Conservation (phyloP, 2,113 vertebrate genomes). For the Lynx canadensis region DNA sequence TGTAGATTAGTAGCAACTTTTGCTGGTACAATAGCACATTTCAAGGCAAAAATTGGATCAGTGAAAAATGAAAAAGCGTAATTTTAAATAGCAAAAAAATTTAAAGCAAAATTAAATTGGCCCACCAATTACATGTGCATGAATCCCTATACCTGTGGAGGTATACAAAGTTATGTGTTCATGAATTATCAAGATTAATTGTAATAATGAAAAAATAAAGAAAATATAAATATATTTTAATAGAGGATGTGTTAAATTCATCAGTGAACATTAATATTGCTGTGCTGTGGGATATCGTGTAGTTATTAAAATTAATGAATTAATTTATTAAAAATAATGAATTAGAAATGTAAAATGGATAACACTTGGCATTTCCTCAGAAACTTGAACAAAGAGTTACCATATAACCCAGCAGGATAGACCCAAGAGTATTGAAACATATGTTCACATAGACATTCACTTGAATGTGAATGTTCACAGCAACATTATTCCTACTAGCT, state of each 20-base stretch:
- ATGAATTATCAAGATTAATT: conserved; percentile 27
- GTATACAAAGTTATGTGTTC: background rate
- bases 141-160: background rate
- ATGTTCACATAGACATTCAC: background rate
- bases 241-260: background rate
- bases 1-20: background rate
- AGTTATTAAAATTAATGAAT: conserved; percentile 23
- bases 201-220: conserved; percentile 4
- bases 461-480: background rate
- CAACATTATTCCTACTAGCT: background rate
- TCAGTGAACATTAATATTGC: background rate
- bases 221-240: conserved; percentile 23
- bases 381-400: background rate
- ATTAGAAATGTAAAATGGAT: background rate
- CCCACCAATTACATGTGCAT: background rate
- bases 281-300: background rate
- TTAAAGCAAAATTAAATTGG: background rate
- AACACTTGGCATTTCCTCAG: background rate
- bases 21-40: background rate
- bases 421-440: background rate
- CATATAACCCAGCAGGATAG: background rate
- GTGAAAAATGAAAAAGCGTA: background rate
- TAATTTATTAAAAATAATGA: background rate
- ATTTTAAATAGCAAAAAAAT: background rate
- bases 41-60: conserved; percentile 34